Conservation (phyloP, 2,888 invertebrate genomes). For the Drosophila greeni region DNA sequence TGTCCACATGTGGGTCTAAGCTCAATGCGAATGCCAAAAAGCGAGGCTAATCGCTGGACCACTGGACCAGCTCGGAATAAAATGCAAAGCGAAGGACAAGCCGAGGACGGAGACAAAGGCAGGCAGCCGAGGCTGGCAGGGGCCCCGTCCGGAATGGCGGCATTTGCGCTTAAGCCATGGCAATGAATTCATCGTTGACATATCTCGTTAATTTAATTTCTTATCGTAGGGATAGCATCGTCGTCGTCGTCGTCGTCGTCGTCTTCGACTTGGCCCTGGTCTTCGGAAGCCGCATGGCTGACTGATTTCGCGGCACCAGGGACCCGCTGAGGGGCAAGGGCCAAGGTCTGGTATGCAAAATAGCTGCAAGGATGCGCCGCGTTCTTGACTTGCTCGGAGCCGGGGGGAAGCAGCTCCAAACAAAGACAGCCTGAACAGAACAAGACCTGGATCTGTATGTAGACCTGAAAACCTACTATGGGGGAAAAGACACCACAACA, state of each 20-base stretch:
- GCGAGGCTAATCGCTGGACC: slow-evolving; percentile 72
- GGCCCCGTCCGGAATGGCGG: slow-evolving; percentile 74
- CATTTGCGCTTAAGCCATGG: slow-evolving; percentile 78
- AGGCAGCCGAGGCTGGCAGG: background rate
- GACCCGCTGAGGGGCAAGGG: slow-evolving; percentile 9
- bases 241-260: slow-evolving; percentile 38
- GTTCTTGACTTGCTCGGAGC: slow-evolving; percentile 17
- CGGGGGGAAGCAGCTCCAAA: slow-evolving; percentile 10
- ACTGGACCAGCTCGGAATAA: slow-evolving; percentile 54
- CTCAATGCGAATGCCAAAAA: slow-evolving; percentile 65
- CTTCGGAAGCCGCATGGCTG: slow-evolving; percentile 68
- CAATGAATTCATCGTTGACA: slow-evolving; percentile 79
- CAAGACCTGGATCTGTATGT: slow-evolving; percentile 28
- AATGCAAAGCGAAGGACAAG: slow-evolving; percentile 60
- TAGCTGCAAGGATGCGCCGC: slow-evolving; percentile 66
- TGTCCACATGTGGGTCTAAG: slow-evolving; percentile 60
- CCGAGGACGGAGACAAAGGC: slow-evolving; percentile 24
- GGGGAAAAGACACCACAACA: slow-evolving; percentile 1
- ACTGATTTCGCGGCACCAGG: slow-evolving; percentile 50
- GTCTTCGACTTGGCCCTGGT: slow-evolving; percentile 41
- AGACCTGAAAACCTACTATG: slow-evolving; percentile 16
- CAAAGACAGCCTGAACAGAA: slow-evolving; percentile 30
- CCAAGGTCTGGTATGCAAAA: slow-evolving; percentile 68
- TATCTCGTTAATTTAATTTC: slow-evolving; percentile 79
- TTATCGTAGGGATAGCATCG: slow-evolving; percentile 78